Percentiles rank a stretch among this genome's conserved stretches.
Conservation (phyloP, 1,140 invertebrate genomes). For the Drosophila kanapiae region DNA sequence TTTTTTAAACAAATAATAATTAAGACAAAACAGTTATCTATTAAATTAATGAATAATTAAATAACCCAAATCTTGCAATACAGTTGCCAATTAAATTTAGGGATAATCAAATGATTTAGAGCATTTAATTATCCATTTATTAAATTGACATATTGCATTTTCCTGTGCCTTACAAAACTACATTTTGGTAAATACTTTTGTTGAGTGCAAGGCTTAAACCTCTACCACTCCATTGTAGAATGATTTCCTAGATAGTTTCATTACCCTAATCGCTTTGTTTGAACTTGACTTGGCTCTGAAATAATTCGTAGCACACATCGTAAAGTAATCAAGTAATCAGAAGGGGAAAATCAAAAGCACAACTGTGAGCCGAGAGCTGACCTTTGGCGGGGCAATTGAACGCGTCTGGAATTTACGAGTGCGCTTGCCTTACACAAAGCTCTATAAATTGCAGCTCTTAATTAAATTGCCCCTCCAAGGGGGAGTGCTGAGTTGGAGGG, state of each 20-base stretch:
- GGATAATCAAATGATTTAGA: no score
- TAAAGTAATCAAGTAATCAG: conserved; percentile 23
- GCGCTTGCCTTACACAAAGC: conserved; percentile 6
- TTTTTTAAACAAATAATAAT: not conserved
- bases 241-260: conserved; percentile 1
- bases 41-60: no score
- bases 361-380: conserved; percentile 27
- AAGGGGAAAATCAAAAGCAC: conserved; percentile 53
- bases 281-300: conserved; percentile 8
- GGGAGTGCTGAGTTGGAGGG: not conserved
- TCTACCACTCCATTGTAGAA: no score
- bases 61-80: no score
- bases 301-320: conserved; percentile 5
- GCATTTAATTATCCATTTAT: no score
- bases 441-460: conserved; percentile 72
- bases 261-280: conserved; percentile 12
- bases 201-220: not conserved
- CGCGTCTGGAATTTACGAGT: conserved; percentile 69
- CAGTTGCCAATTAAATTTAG: no score
- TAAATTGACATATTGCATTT: no score
- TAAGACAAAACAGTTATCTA: no score
- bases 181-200: not conserved
- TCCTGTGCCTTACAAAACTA: no score
- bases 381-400: conserved; percentile 69
- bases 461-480: conserved; percentile 56